These are phyloP conservation scores for Ctenodactylus gundi DNA, from an alignment of 2,113 vertebrate species.

Conservation along the genomic window DNA sequence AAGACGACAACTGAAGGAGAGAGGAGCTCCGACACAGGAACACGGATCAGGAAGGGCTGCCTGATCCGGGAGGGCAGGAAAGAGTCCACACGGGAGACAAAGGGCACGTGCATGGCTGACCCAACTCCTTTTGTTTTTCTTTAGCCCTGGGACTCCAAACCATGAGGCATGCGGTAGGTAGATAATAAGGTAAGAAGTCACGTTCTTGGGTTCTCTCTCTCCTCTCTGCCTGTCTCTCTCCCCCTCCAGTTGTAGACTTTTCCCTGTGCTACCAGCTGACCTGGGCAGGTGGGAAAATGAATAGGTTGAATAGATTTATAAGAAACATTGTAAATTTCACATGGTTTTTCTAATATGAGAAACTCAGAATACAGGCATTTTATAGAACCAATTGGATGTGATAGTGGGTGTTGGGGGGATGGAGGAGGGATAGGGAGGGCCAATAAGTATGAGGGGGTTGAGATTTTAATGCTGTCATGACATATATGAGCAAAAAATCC, in stretches of 20 bases:
- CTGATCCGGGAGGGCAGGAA: fast-evolving
- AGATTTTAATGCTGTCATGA: no score
- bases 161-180: no score
- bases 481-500: no score
- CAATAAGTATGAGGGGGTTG: no score
- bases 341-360: no score
- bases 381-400: no score
- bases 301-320: not conserved
- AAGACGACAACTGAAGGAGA: not conserved
- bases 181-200: not conserved
- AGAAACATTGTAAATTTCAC: not conserved
- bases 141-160: not conserved
- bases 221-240: not conserved
- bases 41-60: not conserved
- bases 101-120: not conserved
- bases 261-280: not conserved
- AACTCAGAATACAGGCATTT: no score
- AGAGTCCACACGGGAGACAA: not conserved
- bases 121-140: not conserved
- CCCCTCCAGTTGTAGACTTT: not conserved
- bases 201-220: not conserved
- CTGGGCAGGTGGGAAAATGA: not conserved
- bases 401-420: no score
- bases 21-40: not conserved
- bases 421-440: no score